phyloP scores from a whole-genome alignment of 2,888 invertebrate species.

The Campoplex nolae region DNA sequence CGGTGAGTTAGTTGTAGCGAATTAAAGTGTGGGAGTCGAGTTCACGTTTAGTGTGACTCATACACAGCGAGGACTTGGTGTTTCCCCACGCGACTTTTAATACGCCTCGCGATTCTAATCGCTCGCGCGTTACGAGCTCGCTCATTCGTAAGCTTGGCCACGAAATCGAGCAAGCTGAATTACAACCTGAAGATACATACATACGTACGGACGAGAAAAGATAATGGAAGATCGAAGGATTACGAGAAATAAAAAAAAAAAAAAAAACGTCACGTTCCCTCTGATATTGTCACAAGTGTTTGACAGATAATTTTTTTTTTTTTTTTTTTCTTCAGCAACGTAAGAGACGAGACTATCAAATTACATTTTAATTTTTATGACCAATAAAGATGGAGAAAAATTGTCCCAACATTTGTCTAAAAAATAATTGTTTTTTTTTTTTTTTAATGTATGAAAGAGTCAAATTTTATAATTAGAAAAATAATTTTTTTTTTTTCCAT shows the following conservation, averaged over 20 bases:
- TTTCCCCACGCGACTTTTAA: constrained; percentile 26
- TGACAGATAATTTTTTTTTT: neutral
- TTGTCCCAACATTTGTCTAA: constrained; percentile 28
- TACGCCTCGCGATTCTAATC: constrained; percentile 31
- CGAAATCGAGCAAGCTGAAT: constrained; percentile 11
- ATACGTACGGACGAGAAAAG: neutral
- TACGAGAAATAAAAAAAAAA: neutral
- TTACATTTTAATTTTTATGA: constrained; percentile 20
- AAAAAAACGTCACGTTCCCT: neutral
- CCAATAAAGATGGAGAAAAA: constrained; percentile 11
- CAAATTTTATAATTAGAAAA: no score
- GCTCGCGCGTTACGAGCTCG: constrained; percentile 20
- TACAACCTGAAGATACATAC: neutral
- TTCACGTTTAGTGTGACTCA: constrained; percentile 9
- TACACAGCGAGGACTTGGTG: constrained; percentile 1
- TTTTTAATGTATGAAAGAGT: no score
- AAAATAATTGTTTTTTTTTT: neutral
- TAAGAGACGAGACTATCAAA: neutral
- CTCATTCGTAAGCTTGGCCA: constrained; percentile 25
- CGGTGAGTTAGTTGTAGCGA: neutral
- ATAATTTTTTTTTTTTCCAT: no score
- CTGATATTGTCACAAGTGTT: constrained; percentile 60
- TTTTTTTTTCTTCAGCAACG: neutral
- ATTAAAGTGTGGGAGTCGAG: constrained; percentile 46
- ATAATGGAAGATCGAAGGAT: neutral